These are phyloP conservation scores for Aphrophora alni DNA, from an alignment of 2,888 invertebrate genomes.

Conservation along the genomic window DNA sequence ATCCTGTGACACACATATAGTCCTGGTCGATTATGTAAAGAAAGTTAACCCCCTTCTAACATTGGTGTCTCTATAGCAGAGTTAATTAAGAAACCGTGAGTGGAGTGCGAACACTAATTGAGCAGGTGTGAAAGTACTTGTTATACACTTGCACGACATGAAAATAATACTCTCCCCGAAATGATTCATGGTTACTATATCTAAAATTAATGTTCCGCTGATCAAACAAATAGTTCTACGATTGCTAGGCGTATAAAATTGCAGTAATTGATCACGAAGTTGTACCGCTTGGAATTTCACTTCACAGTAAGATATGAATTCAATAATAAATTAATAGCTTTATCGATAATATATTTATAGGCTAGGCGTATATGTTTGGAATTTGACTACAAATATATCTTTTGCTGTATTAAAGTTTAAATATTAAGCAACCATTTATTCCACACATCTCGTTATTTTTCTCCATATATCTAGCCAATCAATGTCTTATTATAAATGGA, in stretches of 20 bases:
- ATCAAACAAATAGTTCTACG: neutral
- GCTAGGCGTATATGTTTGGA: too few species aligned
- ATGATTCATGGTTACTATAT: neutral
- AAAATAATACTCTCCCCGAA: neutral
- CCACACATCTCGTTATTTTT: too few species aligned
- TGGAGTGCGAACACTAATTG: neutral
- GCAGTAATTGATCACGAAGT: constrained; percentile 3
- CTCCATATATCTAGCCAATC: too few species aligned
- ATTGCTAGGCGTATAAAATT: neutral
- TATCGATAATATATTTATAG: too few species aligned
- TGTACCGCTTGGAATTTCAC: neutral
- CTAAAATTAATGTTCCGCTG: neutral
- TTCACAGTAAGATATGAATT: neutral
- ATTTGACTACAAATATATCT: too few species aligned
- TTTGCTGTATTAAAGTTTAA: too few species aligned
- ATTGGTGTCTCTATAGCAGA: neutral
- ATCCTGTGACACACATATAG: too few species aligned
- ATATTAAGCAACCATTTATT: too few species aligned
- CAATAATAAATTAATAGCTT: too few species aligned
- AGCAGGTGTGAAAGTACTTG: neutral
- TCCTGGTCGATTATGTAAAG: neutral
- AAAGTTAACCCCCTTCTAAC: neutral
- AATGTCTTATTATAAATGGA: too few species aligned
- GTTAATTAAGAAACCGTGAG: neutral
- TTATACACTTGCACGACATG: neutral